Percentiles rank a stretch among this genome's conserved stretches.
phyloP scores from a whole-genome alignment of 1,140 invertebrate species.

The Campodea augens region DNA sequence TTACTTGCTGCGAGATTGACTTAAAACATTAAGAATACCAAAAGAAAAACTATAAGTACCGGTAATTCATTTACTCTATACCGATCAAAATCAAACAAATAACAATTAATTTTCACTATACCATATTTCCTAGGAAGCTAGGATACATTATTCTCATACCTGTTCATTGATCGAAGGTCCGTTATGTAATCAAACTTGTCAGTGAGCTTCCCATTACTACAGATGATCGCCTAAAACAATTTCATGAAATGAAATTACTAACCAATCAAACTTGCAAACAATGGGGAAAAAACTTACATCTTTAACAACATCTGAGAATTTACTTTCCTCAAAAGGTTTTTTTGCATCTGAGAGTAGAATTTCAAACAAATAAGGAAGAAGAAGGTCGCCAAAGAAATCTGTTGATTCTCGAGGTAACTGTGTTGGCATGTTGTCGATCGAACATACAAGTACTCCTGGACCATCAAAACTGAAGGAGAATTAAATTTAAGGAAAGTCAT shows the following conservation, averaged over 20 bases:
- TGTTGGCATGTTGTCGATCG: constrained; percentile 99
- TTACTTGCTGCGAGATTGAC: too few relatives aligned
- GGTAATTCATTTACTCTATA: too few relatives aligned
- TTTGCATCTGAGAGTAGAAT: constrained; percentile 81
- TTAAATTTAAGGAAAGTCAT: constrained; percentile 9
- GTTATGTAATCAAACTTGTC: constrained; percentile 88
- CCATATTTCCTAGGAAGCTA: too few relatives aligned
- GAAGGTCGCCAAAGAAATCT: constrained; percentile 88
- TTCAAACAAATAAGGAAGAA: constrained; percentile 72
- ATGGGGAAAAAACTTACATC: background rate
- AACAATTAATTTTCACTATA: too few relatives aligned
- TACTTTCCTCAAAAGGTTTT: constrained; percentile 59
- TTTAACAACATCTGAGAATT: constrained; percentile 20
- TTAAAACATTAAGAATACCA: too few relatives aligned
- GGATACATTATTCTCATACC: too few relatives aligned
- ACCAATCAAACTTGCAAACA: too few relatives aligned
- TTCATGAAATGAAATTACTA: too few relatives aligned
- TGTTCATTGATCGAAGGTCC: constrained; percentile 47
- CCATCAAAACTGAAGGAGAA: constrained; percentile 60
- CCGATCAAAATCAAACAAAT: too few relatives aligned
- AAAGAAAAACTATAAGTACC: too few relatives aligned
- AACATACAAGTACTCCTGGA: constrained; percentile 90
- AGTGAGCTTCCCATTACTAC: constrained; percentile 82
- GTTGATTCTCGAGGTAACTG: constrained; percentile 93
- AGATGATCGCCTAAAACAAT: constrained; percentile 67